Evolutionary conservation across 2,113 vertebrate genomes (phyloP), one percentile per base, ranked within the genome.

Genomic region (Toxotes chatareus): DNA sequence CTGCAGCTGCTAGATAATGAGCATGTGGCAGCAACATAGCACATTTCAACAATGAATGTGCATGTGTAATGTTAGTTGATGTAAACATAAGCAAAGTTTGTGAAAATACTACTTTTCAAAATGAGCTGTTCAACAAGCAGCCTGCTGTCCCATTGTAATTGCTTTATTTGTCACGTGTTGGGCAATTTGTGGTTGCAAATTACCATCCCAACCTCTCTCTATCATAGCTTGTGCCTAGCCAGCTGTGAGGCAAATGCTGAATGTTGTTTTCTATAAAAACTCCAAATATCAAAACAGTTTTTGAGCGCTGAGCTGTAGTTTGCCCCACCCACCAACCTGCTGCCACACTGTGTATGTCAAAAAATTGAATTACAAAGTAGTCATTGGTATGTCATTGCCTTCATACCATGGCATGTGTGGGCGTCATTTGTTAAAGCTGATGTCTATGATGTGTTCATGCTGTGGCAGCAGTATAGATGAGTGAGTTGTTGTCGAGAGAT

Each of bases 221-320:
- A 67, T 82, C 62, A 51, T 57, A 73, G 57, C 61, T 7, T 14
- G 49, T 53, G 55, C 66, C 32, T 10, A 51, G 56, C 56, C 63
- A 76, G 61, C 62, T 72, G 62, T 73, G 55, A 81, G 68, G 46
- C 31, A 72, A 82, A 73, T 73, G 19, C 36, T 77, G 51, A 55
- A 53, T 75, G 38, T 36, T 73, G 36, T 56, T 73, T 68, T 75
- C 27, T 60, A n/a, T 46, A 4, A 53, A 55, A 36, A 34, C 19
- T 63, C 46, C 5, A 66, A 61, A 72, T 44, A 61, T 69, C 59
- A 72, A 74, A 79, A 66, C 36, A 7, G 46, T 40, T 31, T 12
- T n/a, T 31, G 4, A 19, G 2, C 44, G 2, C 17, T 17, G 0
- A 55, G 46, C 44, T 51, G 34, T 21, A 40, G 1, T 65, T 73